Conservation (phyloP, 2,797 vertebrate genomes). For the Pantherophis vulpinus region DNA sequence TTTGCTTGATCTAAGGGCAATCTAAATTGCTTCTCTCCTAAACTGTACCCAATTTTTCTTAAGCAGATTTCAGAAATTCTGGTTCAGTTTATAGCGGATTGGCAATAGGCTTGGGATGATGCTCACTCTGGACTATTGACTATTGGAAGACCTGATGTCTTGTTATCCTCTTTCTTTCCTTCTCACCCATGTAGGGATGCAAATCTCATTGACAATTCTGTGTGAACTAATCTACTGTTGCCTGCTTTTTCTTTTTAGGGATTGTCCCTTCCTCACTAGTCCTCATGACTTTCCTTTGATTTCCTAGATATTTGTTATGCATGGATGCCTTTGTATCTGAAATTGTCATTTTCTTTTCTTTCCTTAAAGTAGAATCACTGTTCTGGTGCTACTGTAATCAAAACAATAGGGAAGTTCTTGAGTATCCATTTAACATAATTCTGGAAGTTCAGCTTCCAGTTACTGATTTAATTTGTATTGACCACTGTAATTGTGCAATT, state of each 20-base stretch:
- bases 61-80: background rate
- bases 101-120: background rate
- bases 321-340: background rate
- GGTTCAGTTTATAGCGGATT: background rate
- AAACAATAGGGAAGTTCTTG: background rate
- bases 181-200: background rate
- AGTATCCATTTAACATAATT: background rate
- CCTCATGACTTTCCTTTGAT: background rate
- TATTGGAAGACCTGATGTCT: background rate
- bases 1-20: background rate
- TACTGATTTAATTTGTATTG: background rate
- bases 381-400: background rate
- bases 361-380: background rate
- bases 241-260: background rate
- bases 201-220: background rate
- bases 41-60: background rate
- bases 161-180: background rate
- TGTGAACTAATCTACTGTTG: background rate
- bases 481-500: background rate
- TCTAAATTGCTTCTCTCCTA: background rate
- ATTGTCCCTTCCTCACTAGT: background rate
- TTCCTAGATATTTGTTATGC: background rate
- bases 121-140: background rate
- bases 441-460: background rate
- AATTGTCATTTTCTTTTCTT: background rate